A percentile compares a stretch with the other conserved stretches of the same genome.
Evolutionary conservation across 92 coral and sea anemone species (phyloP).

Genomic region (Umimayanthus chanpuru): DNA sequence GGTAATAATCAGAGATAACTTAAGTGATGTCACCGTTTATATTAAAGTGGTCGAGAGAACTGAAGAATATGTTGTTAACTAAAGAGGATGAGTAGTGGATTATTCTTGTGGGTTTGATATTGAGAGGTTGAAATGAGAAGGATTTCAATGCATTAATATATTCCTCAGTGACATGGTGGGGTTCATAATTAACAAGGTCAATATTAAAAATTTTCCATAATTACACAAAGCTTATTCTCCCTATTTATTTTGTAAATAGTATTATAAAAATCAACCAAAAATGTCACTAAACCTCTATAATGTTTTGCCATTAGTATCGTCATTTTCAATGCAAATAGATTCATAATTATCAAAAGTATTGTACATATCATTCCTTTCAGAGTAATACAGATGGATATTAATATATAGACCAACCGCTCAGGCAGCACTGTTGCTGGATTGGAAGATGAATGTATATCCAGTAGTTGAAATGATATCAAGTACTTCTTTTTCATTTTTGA

Average conservation of each 20-base stretch:
- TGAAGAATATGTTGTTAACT: too few species aligned
- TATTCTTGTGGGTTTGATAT: too few species aligned
- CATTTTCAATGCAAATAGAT: conserved; percentile 43
- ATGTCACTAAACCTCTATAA: conserved; percentile 6
- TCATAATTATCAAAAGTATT: conserved; percentile 10
- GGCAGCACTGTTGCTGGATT: conserved; percentile 45
- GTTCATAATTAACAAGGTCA: conserved; percentile 34
- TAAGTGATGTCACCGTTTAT: too few species aligned
- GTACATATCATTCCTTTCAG: conserved; percentile 15
- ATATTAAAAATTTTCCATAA: conserved; percentile 64
- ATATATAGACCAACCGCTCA: conserved; percentile 60
- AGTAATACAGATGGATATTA: conserved; percentile 12
- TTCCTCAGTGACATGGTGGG: too few species aligned
- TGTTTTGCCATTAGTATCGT: conserved; percentile 11
- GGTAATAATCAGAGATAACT: too few species aligned
- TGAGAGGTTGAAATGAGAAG: too few species aligned
- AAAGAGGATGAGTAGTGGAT: too few species aligned
- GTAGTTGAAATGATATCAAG: conserved; percentile 14
- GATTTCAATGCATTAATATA: too few species aligned
- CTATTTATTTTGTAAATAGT: conserved; percentile 22
- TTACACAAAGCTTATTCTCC: conserved; percentile 45
- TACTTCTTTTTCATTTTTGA: conserved; percentile 3
- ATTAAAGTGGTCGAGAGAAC: too few species aligned
- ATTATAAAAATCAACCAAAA: not conserved
- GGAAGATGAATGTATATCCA: conserved; percentile 49